A percentile compares a stretch with the other conserved stretches of the same genome.
Conservation (phyloP, 2,888 invertebrate species). For the Athalia circularis region DNA sequence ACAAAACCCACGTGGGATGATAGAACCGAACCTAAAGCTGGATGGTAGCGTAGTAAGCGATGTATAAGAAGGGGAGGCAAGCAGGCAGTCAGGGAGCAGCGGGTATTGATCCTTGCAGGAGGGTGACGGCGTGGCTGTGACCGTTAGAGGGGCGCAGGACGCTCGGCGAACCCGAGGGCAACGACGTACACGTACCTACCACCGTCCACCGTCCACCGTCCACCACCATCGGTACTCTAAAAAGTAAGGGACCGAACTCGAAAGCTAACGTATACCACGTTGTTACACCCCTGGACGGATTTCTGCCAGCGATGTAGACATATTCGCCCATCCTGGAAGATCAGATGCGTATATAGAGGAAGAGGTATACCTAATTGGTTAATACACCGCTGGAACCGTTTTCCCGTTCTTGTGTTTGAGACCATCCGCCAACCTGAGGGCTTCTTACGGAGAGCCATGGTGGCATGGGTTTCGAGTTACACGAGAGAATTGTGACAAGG, state of each 20-base stretch:
- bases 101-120: constrained; percentile 69
- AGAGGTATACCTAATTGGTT: too few species aligned
- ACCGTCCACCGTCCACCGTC: constrained; percentile 36
- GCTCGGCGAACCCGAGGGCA: constrained; percentile 20
- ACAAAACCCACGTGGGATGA: constrained; percentile 26
- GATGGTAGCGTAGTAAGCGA: constrained; percentile 32
- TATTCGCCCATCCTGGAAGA: too few species aligned
- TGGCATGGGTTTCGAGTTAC: background rate
- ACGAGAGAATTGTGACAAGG: constrained; percentile 5
- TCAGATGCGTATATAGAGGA: too few species aligned
- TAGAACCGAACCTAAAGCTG: constrained; percentile 16
- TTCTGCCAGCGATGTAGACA: too few species aligned
- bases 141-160: constrained; percentile 43
- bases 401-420: too few species aligned
- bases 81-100: constrained; percentile 60
- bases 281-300: too few species aligned
- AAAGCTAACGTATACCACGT: too few species aligned
- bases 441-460: background rate
- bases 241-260: too few species aligned
- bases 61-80: constrained; percentile 48
- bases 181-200: constrained; percentile 20
- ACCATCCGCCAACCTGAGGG: too few species aligned
- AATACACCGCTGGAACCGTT: too few species aligned
- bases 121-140: constrained; percentile 29
- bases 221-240: background rate